Evolutionary conservation across 1,140 invertebrate genomes (phyloP), one percentile per base, ranked within the genome.

Genomic region (Mycetomoellerius zeteki): DNA sequence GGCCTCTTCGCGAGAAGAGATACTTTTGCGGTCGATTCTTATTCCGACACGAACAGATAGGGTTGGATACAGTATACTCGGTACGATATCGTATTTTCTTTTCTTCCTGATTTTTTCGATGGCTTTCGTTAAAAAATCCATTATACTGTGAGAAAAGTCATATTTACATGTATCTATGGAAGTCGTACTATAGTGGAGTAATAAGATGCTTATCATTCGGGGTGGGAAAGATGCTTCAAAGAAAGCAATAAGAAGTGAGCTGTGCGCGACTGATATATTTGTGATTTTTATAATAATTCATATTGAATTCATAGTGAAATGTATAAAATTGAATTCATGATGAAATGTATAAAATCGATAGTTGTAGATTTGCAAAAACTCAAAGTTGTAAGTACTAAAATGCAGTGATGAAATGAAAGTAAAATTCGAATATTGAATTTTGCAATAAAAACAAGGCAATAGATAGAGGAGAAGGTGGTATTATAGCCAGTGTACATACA

Each of bases 21-120:
- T 76, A 85, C 50, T 86, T 58, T 73, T 54, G 67, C 65, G 56
- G 43, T 60, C 73, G 65, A 89, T 90, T 86, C 64, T 58, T 65
- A 77, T 64, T 76, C 43, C 37, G 60, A 19, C 47, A 80, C n/a
- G 14, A 67, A 47, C 37, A 73, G 27, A 72, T 73, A 82, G 67
- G 4, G 12, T 82, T 21, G 37, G 24, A 14, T 19, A 37, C 33
- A 14, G 43, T 30, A 30, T 27, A 62, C 56, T 47, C 67, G 27
- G n/a, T 33, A 54, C 78, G 71, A n/a, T 58, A 71, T 62, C 5
- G 43, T 47, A 27, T 78, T 60, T 72, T 81, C 56, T 60, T 27
- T 64, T 52, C 27, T 33, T 7, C 37, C 7, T 21, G 19, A 37
- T 33, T 30, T 76, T 58, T 82, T 73, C 24, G 27, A 21, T 58